These are phyloP conservation scores for Leiothrix lutea DNA, from an alignment of 2,113 vertebrate species.

Conservation along the genomic window DNA sequence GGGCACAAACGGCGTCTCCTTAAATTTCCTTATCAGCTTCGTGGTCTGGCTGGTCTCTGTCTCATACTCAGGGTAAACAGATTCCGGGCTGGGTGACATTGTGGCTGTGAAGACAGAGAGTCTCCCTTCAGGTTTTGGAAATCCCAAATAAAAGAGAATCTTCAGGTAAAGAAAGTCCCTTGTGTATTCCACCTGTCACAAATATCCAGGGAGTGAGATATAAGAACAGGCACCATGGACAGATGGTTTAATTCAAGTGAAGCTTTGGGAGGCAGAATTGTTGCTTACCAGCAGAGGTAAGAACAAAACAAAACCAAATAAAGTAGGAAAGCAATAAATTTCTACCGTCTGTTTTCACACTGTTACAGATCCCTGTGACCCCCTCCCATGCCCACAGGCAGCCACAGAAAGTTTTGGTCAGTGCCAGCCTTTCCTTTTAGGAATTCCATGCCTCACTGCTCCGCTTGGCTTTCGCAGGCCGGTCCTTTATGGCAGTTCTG, in stretches of 20 bases:
- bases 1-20: constrained; percentile 35
- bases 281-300: neutral
- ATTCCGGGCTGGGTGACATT: constrained; percentile 17
- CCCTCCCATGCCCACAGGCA: rapidly evolving
- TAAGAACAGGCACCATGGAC: neutral
- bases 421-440: neutral
- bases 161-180: neutral
- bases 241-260: neutral
- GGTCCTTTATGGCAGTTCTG: neutral
- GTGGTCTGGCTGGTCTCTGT: constrained; percentile 39
- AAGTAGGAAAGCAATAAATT: neutral
- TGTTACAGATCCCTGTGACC: rapidly evolving
- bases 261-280: neutral
- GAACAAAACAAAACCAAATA: neutral
- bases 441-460: neutral
- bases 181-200: rapidly evolving
- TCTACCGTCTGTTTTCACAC: neutral
- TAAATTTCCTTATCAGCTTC: constrained; percentile 32
- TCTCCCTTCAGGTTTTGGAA: neutral
- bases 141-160: neutral
- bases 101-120: constrained; percentile 2
- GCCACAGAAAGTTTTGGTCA: neutral
- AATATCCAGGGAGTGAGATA: rapidly evolving
- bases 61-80: neutral
- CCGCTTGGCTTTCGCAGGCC: neutral